Percentiles rank a stretch among this genome's conserved stretches.
Evolutionary conservation across 1,140 invertebrate species (phyloP).

Genomic region (Atta cephalotes): DNA sequence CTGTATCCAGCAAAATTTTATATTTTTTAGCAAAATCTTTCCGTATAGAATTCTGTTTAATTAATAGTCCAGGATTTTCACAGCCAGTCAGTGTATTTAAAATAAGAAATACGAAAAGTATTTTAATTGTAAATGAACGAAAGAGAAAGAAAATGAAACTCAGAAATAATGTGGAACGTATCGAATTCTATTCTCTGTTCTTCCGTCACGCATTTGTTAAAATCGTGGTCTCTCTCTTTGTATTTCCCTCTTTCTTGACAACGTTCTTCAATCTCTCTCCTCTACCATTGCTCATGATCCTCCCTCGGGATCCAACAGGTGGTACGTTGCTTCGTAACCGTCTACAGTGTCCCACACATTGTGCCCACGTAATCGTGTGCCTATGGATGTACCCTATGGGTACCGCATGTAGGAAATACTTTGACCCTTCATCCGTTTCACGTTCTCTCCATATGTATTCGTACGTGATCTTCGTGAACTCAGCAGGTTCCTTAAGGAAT

Average conservation of each 20-base stretch:
- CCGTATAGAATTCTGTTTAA: constrained; percentile 6
- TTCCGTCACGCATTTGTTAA: constrained; percentile 26
- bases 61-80: constrained; percentile 51
- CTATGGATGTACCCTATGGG: constrained; percentile 69
- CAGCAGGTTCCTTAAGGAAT: constrained; percentile 51
- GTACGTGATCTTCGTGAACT: constrained; percentile 74
- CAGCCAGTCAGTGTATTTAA: constrained; percentile 50
- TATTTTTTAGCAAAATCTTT: too few species aligned
- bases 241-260: constrained; percentile 27
- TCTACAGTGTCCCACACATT: constrained; percentile 70
- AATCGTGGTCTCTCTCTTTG: background rate
- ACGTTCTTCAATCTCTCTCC: constrained; percentile 22
- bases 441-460: constrained; percentile 71
- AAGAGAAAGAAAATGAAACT: background rate
- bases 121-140: constrained; percentile 41
- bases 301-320: constrained; percentile 74
- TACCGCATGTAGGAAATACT: constrained; percentile 76
- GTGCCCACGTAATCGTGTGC: constrained; percentile 72
- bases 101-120: constrained; percentile 63
- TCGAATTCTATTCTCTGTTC: constrained; percentile 24
- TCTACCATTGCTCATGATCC: constrained; percentile 50
- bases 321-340: constrained; percentile 66
- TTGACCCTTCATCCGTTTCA: constrained; percentile 78
- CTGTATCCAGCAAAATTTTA: too few species aligned
- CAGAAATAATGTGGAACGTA: background rate